A percentile compares a stretch with the other conserved stretches of the same genome.
Conservation (phyloP, 1,140 invertebrate species). For the Panulirus ornatus region DNA sequence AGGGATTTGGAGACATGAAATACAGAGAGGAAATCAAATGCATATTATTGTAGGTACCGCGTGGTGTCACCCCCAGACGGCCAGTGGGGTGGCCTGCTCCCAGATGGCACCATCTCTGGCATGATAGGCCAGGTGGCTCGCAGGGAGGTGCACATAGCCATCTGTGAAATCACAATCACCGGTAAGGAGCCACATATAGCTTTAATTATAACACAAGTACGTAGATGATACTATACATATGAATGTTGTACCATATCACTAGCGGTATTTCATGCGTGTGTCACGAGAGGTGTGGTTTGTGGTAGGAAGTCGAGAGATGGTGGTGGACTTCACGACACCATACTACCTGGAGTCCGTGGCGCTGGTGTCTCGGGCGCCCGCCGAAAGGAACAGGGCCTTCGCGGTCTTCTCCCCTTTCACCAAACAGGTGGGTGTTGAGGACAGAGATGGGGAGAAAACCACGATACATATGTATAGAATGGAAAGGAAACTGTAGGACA, state of each 20-base stretch:
- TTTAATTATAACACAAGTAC: too few relatives aligned
- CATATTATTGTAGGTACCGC: constrained; percentile 4
- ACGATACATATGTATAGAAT: too few relatives aligned
- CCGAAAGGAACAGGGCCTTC: constrained; percentile 1
- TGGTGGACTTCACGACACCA: constrained; percentile 35
- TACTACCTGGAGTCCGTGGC: constrained; percentile 32
- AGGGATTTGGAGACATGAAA: neutral
- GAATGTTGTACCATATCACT: too few relatives aligned
- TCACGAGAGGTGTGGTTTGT: too few relatives aligned
- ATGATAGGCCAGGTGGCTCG: constrained; percentile 53
- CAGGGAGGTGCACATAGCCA: constrained; percentile 42
- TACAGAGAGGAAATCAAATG: too few relatives aligned
- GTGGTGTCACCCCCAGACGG: constrained; percentile 36
- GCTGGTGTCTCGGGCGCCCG: neutral
- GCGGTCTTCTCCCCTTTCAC: constrained; percentile 40
- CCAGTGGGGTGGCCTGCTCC: constrained; percentile 43
- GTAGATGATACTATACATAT: too few relatives aligned
- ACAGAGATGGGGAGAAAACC: too few relatives aligned
- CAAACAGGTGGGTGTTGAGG: too few relatives aligned
- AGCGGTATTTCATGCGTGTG: too few relatives aligned
- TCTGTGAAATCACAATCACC: constrained; percentile 56
- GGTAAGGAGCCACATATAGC: too few relatives aligned
- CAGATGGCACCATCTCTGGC: constrained; percentile 40
- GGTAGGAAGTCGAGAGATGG: neutral
- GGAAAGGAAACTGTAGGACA: too few relatives aligned